These are phyloP conservation scores for Elmis aenea DNA, from an alignment of 2,888 invertebrate genomes.

Conservation along the genomic window DNA sequence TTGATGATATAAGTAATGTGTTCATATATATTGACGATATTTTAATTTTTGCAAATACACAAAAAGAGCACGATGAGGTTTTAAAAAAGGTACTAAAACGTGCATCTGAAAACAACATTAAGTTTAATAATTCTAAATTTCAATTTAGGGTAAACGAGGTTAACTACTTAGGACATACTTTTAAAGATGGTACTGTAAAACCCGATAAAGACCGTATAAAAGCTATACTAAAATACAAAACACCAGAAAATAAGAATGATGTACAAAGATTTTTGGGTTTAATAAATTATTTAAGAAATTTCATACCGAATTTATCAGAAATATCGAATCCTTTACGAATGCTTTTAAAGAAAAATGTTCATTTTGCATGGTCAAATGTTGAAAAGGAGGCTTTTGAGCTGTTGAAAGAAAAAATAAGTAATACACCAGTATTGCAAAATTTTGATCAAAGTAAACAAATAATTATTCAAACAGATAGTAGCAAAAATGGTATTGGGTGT, in stretches of 20 bases:
- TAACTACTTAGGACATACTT: slow-evolving; percentile 3
- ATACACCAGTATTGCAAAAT: not conserved
- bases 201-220: slow-evolving; percentile 1
- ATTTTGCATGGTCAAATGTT: not conserved
- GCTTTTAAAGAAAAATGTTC: slow-evolving; percentile 5
- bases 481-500: slow-evolving; percentile 2
- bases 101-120: too few relatives aligned
- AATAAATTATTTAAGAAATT: slow-evolving; percentile 8
- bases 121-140: too few relatives aligned
- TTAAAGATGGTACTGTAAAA: not conserved
- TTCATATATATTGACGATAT: too few relatives aligned
- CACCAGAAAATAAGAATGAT: slow-evolving; percentile 8
- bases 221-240: slow-evolving; percentile 1
- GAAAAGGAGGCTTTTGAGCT: not conserved
- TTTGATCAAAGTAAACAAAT: slow-evolving; percentile 4
- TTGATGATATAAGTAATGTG: too few relatives aligned
- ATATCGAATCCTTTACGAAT: slow-evolving; percentile 3
- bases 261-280: slow-evolving; percentile 8
- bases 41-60: too few relatives aligned
- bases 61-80: too few relatives aligned
- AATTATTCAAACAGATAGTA: slow-evolving; percentile 1
- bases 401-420: slow-evolving; percentile 2
- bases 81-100: too few relatives aligned
- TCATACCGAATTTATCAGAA: slow-evolving; percentile 7
- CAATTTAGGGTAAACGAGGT: slow-evolving; percentile 3